These are phyloP conservation scores for Pteropus rufus DNA, from an alignment of 2,797 vertebrate species.

Conservation along the genomic window DNA sequence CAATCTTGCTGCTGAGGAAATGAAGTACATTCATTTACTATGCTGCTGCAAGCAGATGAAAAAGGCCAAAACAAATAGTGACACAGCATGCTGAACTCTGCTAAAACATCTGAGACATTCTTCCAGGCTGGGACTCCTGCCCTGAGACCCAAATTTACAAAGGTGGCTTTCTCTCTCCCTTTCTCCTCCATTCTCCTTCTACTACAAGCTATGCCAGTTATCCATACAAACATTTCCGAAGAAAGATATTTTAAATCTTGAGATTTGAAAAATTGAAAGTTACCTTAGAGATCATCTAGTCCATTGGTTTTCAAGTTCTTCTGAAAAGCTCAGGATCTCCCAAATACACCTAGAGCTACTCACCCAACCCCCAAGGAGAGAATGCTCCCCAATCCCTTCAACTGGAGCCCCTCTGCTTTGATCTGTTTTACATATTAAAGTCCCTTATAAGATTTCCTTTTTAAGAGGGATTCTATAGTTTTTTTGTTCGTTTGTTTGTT, in stretches of 20 bases:
- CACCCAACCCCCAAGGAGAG: not conserved
- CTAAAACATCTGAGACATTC: not conserved
- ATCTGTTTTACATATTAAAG: not conserved
- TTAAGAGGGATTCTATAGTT: not conserved
- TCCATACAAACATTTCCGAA: not conserved
- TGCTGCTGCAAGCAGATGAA: not conserved
- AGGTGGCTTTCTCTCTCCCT: not conserved
- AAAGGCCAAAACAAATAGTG: slow-evolving; percentile 69
- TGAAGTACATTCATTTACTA: slow-evolving; percentile 59
- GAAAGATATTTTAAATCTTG: not conserved
- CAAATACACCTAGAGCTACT: too few species aligned
- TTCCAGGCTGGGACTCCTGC: not conserved
- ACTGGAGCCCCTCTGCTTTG: not conserved
- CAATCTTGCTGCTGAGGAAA: slow-evolving; percentile 51
- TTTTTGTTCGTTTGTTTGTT: too few species aligned
- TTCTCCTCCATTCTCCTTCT: not conserved
- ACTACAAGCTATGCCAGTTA: not conserved
- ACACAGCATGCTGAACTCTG: not conserved
- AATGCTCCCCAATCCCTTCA: not conserved
- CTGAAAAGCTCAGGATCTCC: not conserved
- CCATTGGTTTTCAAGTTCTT: not conserved
- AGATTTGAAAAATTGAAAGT: not conserved
- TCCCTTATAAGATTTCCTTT: not conserved
- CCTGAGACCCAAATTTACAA: not conserved
- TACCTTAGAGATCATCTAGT: not conserved